Evolutionary conservation across 2,888 invertebrate species (phyloP), one percentile per base, ranked within the genome.

Genomic region (Rhingia rostrata): DNA sequence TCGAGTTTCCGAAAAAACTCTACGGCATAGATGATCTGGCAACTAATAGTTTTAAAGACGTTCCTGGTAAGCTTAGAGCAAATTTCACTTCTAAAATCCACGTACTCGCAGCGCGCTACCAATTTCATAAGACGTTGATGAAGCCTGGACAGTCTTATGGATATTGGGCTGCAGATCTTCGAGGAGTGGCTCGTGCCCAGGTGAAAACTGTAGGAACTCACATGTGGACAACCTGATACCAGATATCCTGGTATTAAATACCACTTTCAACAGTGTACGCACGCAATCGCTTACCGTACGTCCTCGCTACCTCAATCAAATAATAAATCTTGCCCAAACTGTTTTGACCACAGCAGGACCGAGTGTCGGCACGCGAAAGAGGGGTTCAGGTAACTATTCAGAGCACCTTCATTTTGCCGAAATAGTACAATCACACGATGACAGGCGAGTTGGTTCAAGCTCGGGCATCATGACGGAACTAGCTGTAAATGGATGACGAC

Each of bases 71-170:
- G n/a, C n/a, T n/a, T n/a, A n/a, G n/a, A n/a, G n/a, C n/a, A n/a
- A n/a, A n/a, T n/a, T n/a, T n/a, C n/a, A n/a, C n/a, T 56, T 63
- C 49, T 47, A 49, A 49, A 33, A 35, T 63, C 6, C 63, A 63
- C 47, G 61, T 61, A 22, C 35, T 61, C 47, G 35, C 47, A 61
- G 47, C 33, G 32, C 45, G 47, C 4, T 64, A 64, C 32, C 37
- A 39, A 37, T 64, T 64, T 30, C 39, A 64, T 30, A 64, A 64
- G n/a, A 64, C 39, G n/a, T 37, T 51, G 4, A 51, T 64, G 37
- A 64, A 51, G 32, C 35, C 51, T 32, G 51, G 39, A 4, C 51
- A 64, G 39, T 47, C 47, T n/a, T 47, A n/a, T n/a, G n/a, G n/a
- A n/a, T n/a, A n/a, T n/a, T n/a, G n/a, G n/a, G n/a, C n/a, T n/a